These are phyloP conservation scores for Gopherus evgoodei DNA, from an alignment of 2,113 vertebrate species.

Conservation along the genomic window DNA sequence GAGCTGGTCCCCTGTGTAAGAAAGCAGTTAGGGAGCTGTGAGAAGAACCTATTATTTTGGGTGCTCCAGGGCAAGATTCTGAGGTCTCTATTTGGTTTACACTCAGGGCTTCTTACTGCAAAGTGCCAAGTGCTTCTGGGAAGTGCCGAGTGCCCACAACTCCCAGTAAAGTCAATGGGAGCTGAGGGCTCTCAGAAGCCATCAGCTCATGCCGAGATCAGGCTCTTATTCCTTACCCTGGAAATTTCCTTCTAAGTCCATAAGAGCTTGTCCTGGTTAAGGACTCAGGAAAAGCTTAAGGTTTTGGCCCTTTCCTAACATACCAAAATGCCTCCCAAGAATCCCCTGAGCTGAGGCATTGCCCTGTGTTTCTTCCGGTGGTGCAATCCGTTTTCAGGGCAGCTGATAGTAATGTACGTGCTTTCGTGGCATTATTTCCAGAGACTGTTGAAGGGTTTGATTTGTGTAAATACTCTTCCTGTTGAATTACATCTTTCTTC, in stretches of 20 bases:
- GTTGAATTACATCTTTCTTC: background rate
- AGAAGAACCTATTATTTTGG: background rate
- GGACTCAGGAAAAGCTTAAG: background rate
- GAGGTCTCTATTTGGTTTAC: background rate
- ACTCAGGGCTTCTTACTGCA: background rate
- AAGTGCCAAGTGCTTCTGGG: background rate
- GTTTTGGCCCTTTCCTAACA: background rate
- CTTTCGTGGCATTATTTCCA: background rate
- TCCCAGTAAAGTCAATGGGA: background rate
- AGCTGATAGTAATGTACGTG: background rate
- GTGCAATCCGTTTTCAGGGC: background rate
- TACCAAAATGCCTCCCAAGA: background rate
- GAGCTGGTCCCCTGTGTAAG: background rate
- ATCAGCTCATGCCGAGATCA: background rate
- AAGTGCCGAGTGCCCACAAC: background rate
- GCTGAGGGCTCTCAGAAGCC: background rate
- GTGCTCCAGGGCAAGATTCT: background rate
- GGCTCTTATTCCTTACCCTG: background rate
- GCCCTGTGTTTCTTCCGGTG: background rate
- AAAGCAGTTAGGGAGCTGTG: background rate
- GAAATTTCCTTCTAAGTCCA: background rate
- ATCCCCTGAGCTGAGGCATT: background rate
- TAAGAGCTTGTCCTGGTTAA: background rate
- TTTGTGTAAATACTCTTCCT: background rate
- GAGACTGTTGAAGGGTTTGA: background rate